Evolutionary conservation across 2,797 vertebrate genomes (phyloP), one percentile per base, ranked within the genome.

Genomic region (Eleutherodactylus coqui): DNA sequence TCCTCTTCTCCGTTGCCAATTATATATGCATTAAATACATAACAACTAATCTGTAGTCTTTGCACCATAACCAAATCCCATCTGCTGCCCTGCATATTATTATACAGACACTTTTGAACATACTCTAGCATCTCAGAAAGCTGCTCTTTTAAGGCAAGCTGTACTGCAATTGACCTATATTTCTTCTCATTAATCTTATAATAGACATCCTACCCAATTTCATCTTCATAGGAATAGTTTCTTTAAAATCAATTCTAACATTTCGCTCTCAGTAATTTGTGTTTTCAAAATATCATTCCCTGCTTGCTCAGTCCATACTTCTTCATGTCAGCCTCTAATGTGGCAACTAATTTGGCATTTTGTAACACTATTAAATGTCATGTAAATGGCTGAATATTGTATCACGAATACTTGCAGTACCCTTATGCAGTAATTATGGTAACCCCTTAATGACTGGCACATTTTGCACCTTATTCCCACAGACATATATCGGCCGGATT

Each of bases 181-280:
- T 79, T 34, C 55, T 87, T 86, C 29, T 34, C 88, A 85, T 87
- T 90, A 89, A 86, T 89, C 83, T 89, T 87, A 85, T 0, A 87
- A 78, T 29, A 69, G 5, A 16, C 29, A 89, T 75, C 58, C 29
- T 55, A 72, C 81, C 85, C 85, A n/a, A 62, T 36, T 16, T 60
- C 83, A 34, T 53, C 41, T 62, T 47, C 62, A 64, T 36, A 85
- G 76, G 88, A 89, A 90, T 76, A 73, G 32, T 80, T 51, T 70
- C 45, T 47, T 64, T 64, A 60, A 85, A 91, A 91, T 85, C 2
- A 58, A 69, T 91, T 89, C 90, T 64, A 79, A 49, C 8, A 78
- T 90, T 89, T 84, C 51, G 24, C 77, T 89, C 45, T 85, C 90
- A 89, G 86, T 82, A 64, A 43, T 88, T 88, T 91, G 83, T 62